These are phyloP conservation scores for Gavia stellata DNA, from an alignment of 2,113 vertebrate species.

Conservation along the genomic window DNA sequence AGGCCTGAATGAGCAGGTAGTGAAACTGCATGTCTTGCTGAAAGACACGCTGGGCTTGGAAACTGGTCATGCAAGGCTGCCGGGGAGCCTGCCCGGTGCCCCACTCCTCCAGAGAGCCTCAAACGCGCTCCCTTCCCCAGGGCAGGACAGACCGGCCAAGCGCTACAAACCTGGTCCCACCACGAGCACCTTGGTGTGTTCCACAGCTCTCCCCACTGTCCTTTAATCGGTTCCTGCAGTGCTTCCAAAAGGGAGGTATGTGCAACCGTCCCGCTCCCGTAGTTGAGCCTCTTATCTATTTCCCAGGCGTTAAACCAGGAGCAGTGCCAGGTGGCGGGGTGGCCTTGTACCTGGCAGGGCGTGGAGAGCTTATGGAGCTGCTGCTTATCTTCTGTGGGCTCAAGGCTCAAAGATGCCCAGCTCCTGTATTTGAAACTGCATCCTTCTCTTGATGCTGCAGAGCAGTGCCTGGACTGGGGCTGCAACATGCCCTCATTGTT, in stretches of 20 bases:
- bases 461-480: not conserved
- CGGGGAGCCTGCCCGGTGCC: not conserved
- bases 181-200: accelerated
- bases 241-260: not conserved
- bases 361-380: not conserved
- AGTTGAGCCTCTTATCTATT: not conserved
- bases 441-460: not conserved
- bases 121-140: accelerated
- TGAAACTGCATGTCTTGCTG: not conserved
- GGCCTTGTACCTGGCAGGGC: not conserved
- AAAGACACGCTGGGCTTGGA: not conserved
- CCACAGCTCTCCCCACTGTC: accelerated
- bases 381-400: not conserved
- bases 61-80: not conserved
- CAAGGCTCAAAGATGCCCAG: not conserved
- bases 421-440: not conserved
- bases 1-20: not conserved
- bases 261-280: not conserved
- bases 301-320: not conserved
- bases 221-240: not conserved
- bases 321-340: not conserved
- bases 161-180: not conserved
- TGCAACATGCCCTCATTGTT: not conserved
- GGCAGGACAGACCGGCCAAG: not conserved
- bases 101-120: not conserved